Percentiles rank a stretch among this genome's conserved stretches.
These are phyloP conservation scores for Eristalis pertinax DNA, from an alignment of 2,888 invertebrate genomes.

Conservation along the genomic window DNA sequence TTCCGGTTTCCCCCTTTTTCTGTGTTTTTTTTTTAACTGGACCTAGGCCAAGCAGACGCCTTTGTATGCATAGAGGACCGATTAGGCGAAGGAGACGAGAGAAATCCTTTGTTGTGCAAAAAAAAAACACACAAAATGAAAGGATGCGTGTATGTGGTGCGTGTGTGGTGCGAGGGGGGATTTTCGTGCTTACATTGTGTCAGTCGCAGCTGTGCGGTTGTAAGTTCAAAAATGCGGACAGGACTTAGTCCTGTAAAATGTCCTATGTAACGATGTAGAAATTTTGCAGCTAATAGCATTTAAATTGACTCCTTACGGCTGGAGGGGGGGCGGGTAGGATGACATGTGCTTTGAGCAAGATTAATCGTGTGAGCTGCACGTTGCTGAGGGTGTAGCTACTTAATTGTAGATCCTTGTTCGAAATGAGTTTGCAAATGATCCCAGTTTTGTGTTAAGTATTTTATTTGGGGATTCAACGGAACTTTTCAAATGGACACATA, in stretches of 20 bases:
- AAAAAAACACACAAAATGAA: not conserved
- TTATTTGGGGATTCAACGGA: not conserved
- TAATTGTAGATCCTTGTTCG: not conserved
- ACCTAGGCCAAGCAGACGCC: slow-evolving; percentile 7
- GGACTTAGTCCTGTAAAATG: not conserved
- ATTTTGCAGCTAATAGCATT: not conserved
- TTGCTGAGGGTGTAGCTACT: not conserved
- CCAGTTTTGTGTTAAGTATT: not conserved
- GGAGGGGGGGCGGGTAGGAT: too few relatives aligned
- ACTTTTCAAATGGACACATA: not conserved
- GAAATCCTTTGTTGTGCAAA: slow-evolving; percentile 6
- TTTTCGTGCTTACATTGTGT: not conserved
- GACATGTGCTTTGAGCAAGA: not conserved
- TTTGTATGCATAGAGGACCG: slow-evolving; percentile 11
- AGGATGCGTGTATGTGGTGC: not conserved
- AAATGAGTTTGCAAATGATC: not conserved
- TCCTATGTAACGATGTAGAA: not conserved
- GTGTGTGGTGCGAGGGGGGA: too few relatives aligned
- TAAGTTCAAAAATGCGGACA: not conserved
- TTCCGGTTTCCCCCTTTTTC: not conserved
- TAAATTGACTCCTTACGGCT: not conserved
- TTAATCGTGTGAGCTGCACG: not conserved
- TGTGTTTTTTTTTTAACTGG: not conserved
- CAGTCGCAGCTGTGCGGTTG: slow-evolving; percentile 14
- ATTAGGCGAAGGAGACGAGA: not conserved